Conservation (phyloP, 2,797 vertebrate genomes). For the Gallinago stenura region DNA sequence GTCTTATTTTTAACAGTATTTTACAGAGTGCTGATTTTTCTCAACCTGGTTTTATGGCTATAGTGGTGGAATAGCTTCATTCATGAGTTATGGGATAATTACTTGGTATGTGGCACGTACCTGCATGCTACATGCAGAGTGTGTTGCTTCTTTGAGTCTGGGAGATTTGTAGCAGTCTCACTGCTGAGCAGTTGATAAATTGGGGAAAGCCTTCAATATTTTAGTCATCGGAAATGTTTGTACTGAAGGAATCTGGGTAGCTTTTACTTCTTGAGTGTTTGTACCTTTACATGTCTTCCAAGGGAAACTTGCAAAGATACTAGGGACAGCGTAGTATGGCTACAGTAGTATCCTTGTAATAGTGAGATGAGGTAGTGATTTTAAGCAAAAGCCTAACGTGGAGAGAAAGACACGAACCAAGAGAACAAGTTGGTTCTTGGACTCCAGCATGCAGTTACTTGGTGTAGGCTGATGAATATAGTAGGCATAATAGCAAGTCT, state of each 20-base stretch:
- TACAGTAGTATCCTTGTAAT: neutral
- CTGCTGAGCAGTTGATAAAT: neutral
- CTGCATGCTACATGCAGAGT: neutral
- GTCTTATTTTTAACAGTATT: neutral
- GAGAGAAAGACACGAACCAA: neutral
- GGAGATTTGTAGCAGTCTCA: neutral
- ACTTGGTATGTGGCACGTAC: neutral
- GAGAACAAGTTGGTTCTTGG: neutral
- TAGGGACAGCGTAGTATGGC: neutral
- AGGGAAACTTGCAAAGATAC: neutral
- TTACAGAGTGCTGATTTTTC: neutral
- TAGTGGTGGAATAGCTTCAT: neutral
- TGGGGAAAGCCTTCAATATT: neutral
- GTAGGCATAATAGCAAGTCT: neutral
- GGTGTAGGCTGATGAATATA: neutral
- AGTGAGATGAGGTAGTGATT: neutral
- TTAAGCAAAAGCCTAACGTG: neutral
- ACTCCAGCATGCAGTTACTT: neutral
- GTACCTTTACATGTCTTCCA: neutral
- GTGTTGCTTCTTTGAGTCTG: neutral
- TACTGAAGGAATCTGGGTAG: neutral
- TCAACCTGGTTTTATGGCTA: neutral
- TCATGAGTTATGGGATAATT: neutral
- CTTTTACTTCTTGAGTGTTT: no score
- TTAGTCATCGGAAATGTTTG: neutral